Percentiles rank a stretch among this genome's conserved stretches.
These are phyloP conservation scores for Acleris sparsana DNA, from an alignment of 2,888 invertebrate genomes.

Conservation along the genomic window DNA sequence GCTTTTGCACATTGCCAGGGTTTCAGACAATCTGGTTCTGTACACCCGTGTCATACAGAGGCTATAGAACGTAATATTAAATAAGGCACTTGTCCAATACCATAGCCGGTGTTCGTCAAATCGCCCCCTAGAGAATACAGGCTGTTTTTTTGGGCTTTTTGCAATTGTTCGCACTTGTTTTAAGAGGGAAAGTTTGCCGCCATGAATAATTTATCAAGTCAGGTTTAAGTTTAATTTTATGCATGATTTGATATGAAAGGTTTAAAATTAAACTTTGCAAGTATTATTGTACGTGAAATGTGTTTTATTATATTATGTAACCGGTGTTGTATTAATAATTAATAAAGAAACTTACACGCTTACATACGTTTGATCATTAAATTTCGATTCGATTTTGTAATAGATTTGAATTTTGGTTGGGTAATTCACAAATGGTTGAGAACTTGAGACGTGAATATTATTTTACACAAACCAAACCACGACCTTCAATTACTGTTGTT, in stretches of 20 bases:
- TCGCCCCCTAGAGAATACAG: constrained; percentile 46
- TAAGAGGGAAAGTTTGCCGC: constrained; percentile 2
- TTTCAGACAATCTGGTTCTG: constrained; percentile 43
- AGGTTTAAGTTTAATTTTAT: constrained; percentile 6
- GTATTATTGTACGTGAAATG: neutral
- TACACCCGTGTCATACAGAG: constrained; percentile 42
- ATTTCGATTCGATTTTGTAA: no score
- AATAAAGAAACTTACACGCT: no score
- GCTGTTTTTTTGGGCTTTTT: constrained; percentile 40
- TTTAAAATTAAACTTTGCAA: neutral
- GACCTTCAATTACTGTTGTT: no score
- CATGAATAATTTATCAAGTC: constrained; percentile 24
- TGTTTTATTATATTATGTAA: no score
- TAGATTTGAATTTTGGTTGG: no score
- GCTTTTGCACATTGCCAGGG: constrained; percentile 3
- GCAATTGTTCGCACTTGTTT: constrained; percentile 5
- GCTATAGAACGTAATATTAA: constrained; percentile 45
- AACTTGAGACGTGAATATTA: no score
- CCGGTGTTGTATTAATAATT: no score
- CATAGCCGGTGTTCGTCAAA: constrained; percentile 52
- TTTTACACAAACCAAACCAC: no score
- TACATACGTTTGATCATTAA: no score
- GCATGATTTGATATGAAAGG: constrained; percentile 5
- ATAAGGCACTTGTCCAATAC: constrained; percentile 46
- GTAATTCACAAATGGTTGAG: no score